A percentile compares a stretch with the other conserved stretches of the same genome.
These are phyloP conservation scores for Anoncus sp. DNA, from an alignment of 2,888 invertebrate genomes.

Conservation along the genomic window DNA sequence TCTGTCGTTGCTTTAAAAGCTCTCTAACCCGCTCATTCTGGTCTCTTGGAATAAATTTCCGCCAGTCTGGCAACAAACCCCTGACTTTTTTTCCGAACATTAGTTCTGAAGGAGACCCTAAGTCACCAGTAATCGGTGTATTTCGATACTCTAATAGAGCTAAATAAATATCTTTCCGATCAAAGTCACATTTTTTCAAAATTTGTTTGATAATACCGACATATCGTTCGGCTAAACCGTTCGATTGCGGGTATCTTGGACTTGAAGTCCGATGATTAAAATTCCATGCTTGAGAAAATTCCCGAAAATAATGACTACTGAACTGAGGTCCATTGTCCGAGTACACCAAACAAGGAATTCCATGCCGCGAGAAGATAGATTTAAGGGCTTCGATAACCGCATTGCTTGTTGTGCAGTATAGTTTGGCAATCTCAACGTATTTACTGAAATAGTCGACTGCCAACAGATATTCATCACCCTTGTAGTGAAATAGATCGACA, in stretches of 20 bases:
- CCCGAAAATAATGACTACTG: conserved; percentile 43
- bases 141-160: background rate
- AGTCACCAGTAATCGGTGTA: background rate
- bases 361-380: conserved; percentile 53
- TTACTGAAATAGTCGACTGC: too few species aligned
- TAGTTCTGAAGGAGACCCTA: background rate
- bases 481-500: too few species aligned
- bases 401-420: too few species aligned
- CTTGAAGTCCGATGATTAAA: background rate
- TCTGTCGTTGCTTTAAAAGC: background rate
- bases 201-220: conserved; percentile 7
- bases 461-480: too few species aligned
- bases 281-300: conserved; percentile 50
- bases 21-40: background rate
- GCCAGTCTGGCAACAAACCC: background rate
- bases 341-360: conserved; percentile 49
- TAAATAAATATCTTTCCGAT: background rate
- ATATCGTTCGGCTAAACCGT: conserved; percentile 3
- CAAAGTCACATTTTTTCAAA: conserved; percentile 1
- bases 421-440: too few species aligned
- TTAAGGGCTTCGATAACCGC: too few species aligned
- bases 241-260: background rate
- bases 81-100: conserved; percentile 5
- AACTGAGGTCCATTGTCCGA: conserved; percentile 64
- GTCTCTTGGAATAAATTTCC: background rate